These are phyloP conservation scores for Caenorhabditis japonica DNA, from an alignment of 2,888 invertebrate species.

Conservation along the genomic window DNA sequence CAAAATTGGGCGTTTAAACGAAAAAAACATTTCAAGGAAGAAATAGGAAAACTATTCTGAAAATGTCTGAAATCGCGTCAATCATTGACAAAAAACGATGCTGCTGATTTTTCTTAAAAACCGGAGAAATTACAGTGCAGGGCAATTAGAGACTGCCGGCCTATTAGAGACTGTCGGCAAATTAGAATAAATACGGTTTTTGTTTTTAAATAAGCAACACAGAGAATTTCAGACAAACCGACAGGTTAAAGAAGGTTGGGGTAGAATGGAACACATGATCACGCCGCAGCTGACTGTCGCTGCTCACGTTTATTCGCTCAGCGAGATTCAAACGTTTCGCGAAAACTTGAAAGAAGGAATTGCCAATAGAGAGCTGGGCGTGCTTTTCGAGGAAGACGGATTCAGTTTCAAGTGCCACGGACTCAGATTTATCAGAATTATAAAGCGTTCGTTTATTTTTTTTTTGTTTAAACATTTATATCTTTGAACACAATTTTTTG, in stretches of 20 bases:
- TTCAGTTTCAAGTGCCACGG: constrained; percentile 14
- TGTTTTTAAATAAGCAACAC: no score
- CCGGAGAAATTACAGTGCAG: no score
- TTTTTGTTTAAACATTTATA: neutral
- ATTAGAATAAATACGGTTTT: neutral
- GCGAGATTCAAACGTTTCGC: constrained; percentile 15
- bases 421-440: constrained; percentile 42
- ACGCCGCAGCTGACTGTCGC: constrained; percentile 5
- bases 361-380: constrained; percentile 12
- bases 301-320: constrained; percentile 12
- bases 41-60: no score
- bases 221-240: no score
- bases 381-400: constrained; percentile 38
- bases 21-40: no score
- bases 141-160: no score
- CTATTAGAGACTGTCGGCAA: no score
- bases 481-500: neutral
- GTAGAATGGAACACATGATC: constrained; percentile 9
- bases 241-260: constrained; percentile 35
- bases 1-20: no score
- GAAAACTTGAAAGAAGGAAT: constrained; percentile 10
- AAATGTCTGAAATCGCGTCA: no score
- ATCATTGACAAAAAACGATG: no score
- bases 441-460: constrained; percentile 31
- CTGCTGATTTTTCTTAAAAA: no score